Evolutionary conservation across 2,888 invertebrate species (phyloP), one percentile per base, ranked within the genome.

Genomic region (Cyrtodaria siliqua): DNA sequence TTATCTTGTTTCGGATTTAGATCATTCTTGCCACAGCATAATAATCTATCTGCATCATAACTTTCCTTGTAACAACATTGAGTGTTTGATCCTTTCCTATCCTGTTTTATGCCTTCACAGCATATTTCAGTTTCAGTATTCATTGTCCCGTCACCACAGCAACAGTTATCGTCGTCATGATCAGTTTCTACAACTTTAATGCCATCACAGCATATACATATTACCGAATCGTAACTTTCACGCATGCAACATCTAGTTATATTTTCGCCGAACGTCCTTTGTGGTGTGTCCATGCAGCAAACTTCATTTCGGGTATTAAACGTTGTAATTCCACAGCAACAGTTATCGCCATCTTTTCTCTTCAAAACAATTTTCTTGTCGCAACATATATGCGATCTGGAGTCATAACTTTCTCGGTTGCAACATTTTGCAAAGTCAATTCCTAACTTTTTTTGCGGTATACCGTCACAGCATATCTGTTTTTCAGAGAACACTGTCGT

Each of bases 381-480:
- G 38, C 78, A 78, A 49, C 78, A 78, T 6, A 73, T 24, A 9
- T 52, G 49, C 18, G 50, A 68, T 2, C 27, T 50, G 18, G 69
- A 57, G 60, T 78, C 69, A 44, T 68, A 73, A 42, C 78, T 78
- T 40, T 40, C 24, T 0, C 55, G 49, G 6, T 52, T 55, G 50
- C 77, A 77, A 50, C 77, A 77, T 56, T 72, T 68, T 47, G 52
- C 63, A 16, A 44, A 49, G 12, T 60, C 53, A 26, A 38, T 33
- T 6, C 38, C 55, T 9, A 62, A 52, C 16, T 60, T 55, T 16
- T 53, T 40, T 33, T 68, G 68, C 20, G 77, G 72, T 20, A 12
- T 67, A 20, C 72, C 72, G 20, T 68, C 50, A 63, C 77, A 77
- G 23, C 77, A 77, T 4, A 72, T 47, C 56, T 77, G 72, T n/a